Evolutionary conservation across 1,140 invertebrate genomes (phyloP).

Genomic region (Drosophila azteca): DNA sequence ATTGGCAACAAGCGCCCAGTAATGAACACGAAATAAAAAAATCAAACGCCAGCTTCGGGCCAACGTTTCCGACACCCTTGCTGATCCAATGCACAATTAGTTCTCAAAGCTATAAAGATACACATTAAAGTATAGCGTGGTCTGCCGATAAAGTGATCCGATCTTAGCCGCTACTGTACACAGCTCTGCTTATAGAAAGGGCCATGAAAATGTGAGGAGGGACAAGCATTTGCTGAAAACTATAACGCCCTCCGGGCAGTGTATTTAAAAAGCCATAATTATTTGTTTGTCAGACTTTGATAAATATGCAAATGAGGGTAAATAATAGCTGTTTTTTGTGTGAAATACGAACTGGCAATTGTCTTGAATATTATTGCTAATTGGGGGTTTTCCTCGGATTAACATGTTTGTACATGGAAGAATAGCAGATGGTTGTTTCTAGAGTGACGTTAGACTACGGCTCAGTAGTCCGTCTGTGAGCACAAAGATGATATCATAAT

Average conservation of each 20-base stretch:
- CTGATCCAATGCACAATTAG: too few relatives aligned
- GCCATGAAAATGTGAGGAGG: too few relatives aligned
- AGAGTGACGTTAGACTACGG: constrained; percentile 15
- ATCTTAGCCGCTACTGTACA: too few relatives aligned
- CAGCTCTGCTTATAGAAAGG: too few relatives aligned
- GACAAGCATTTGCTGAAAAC: too few relatives aligned
- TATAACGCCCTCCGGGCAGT: too few relatives aligned
- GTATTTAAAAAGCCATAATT: constrained; percentile 20
- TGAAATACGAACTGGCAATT: constrained; percentile 47
- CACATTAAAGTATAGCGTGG: too few relatives aligned
- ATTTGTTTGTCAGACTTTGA: constrained; percentile 26
- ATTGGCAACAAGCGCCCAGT: constrained; percentile 11
- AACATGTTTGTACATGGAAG: neutral
- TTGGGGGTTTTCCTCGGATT: constrained; percentile 37
- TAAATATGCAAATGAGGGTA: constrained; percentile 65
- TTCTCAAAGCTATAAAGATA: too few relatives aligned
- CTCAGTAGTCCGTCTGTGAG: neutral
- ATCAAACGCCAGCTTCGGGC: neutral
- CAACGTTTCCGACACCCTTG: too few relatives aligned
- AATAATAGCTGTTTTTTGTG: constrained; percentile 40
- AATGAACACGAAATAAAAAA: constrained; percentile 22
- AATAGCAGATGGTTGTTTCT: neutral
- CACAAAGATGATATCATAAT: neutral
- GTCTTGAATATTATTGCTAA: constrained; percentile 34
- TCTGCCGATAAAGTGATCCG: too few relatives aligned